Percentiles rank a stretch among this genome's conserved stretches.
Evolutionary conservation across 2,113 vertebrate species (phyloP).

Genomic region (Ciconia stormi): DNA sequence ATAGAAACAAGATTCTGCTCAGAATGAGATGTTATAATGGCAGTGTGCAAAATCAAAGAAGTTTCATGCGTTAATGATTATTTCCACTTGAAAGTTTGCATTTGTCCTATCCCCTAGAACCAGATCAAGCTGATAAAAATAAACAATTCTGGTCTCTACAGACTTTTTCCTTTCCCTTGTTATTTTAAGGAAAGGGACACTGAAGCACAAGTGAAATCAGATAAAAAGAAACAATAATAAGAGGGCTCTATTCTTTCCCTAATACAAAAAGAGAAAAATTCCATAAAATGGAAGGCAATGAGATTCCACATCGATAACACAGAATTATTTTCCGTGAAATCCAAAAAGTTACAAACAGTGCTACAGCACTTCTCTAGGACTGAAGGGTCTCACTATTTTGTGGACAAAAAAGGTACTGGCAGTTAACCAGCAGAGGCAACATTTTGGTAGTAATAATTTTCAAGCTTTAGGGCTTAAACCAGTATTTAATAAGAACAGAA

Average conservation of each 20-base stretch:
- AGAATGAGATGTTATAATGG: neutral
- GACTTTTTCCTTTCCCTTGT: neutral
- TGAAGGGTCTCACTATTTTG: neutral
- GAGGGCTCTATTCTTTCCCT: neutral
- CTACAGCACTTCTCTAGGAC: neutral
- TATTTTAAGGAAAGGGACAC: neutral
- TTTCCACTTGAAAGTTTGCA: neutral
- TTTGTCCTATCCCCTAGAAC: neutral
- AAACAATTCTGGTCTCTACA: neutral
- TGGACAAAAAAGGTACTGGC: neutral
- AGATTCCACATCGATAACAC: neutral
- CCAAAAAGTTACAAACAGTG: neutral
- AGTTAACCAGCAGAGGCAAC: neutral
- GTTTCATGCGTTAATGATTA: neutral
- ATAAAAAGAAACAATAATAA: neutral
- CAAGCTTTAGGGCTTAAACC: neutral
- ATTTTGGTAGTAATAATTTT: neutral
- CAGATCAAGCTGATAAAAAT: neutral
- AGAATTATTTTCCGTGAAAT: neutral
- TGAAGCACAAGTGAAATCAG: neutral
- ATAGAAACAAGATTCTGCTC: neutral
- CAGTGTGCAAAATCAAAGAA: neutral
- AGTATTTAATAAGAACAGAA: neutral
- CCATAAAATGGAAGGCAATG: neutral
- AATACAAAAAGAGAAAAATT: neutral